A percentile compares a stretch with the other conserved stretches of the same genome.
Evolutionary conservation across 2,888 invertebrate genomes (phyloP).

Genomic region (Oligia strigilis): DNA sequence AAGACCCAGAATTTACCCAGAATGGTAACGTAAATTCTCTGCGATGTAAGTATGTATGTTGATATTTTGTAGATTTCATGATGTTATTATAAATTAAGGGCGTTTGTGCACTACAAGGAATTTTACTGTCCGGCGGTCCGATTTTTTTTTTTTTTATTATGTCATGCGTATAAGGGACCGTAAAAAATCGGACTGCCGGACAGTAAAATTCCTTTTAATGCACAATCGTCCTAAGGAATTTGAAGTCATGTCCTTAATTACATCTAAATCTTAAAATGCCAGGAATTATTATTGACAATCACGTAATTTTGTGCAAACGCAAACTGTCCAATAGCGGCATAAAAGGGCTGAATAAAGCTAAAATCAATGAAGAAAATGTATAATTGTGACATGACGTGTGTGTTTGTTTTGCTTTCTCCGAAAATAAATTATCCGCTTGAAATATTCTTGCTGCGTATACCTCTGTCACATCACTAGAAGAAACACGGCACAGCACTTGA

Average conservation of each 20-base stretch:
- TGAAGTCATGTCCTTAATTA: not conserved
- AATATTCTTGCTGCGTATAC: constrained; percentile 37
- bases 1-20: not conserved
- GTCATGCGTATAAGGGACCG: no score
- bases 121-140: no score
- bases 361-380: not conserved
- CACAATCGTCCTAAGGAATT: not conserved
- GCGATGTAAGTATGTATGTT: not conserved
- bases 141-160: no score
- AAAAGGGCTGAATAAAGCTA: not conserved
- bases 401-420: not conserved
- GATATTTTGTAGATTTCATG: not conserved
- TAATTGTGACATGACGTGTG: no score
- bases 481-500: constrained; percentile 63
- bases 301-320: not conserved
- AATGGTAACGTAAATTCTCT: not conserved
- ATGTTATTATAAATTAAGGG: not conserved
- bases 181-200: no score
- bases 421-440: not conserved
- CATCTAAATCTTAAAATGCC: not conserved
- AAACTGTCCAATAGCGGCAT: not conserved
- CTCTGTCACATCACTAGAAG: constrained; percentile 57
- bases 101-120: no score
- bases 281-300: not conserved
- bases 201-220: no score